Conservation (phyloP, 2,888 invertebrate genomes). For the Colletes collaris region DNA sequence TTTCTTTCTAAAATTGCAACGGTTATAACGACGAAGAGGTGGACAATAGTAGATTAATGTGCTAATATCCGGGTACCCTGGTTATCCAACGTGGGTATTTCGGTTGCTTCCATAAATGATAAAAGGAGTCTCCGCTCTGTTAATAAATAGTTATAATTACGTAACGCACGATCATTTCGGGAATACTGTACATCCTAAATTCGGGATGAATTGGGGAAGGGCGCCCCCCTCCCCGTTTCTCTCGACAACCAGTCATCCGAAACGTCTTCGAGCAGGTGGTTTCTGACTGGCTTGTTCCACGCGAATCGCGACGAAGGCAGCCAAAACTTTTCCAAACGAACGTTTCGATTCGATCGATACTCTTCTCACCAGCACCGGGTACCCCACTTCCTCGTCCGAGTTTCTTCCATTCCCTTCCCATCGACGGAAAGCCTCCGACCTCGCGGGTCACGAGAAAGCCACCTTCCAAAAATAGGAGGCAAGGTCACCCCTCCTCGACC, state of each 20-base stretch:
- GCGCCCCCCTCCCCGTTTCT: too few species aligned
- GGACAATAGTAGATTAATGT: too few species aligned
- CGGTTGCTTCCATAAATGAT: too few species aligned
- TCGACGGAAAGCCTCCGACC: slow-evolving; percentile 23
- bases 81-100: too few species aligned
- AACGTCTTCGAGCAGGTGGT: slow-evolving; percentile 16
- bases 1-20: too few species aligned
- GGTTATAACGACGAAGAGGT: too few species aligned
- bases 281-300: not conserved
- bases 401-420: slow-evolving; percentile 14
- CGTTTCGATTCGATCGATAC: slow-evolving; percentile 19
- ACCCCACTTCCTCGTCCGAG: not conserved
- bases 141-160: too few species aligned
- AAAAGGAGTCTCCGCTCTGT: too few species aligned
- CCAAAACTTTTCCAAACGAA: not conserved
- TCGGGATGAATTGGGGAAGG: too few species aligned
- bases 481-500: slow-evolving; percentile 67
- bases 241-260: not conserved
- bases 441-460: slow-evolving; percentile 58
- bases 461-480: slow-evolving; percentile 70
- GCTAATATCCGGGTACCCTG: too few species aligned
- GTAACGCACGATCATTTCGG: too few species aligned
- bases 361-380: not conserved
- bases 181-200: too few species aligned
- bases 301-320: not conserved